These are phyloP conservation scores for Noctua pronuba DNA, from an alignment of 2,888 invertebrate species.

Conservation along the genomic window DNA sequence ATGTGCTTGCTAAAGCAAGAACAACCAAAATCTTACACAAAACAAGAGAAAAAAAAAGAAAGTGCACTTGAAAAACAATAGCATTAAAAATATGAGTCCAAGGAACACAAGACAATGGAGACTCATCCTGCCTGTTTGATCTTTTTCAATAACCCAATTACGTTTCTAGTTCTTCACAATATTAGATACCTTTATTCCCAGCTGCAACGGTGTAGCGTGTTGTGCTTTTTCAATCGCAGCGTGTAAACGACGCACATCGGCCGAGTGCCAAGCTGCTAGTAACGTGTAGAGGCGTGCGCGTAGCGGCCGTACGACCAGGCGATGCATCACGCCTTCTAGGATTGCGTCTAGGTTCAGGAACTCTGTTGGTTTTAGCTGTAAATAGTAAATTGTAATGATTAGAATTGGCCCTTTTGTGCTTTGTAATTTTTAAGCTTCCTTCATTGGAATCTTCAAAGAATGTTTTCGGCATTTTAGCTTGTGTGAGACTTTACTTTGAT, in stretches of 20 bases:
- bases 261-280: constrained; percentile 97
- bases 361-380: constrained; percentile 95
- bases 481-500: background rate
- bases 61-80: background rate
- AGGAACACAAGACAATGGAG: background rate
- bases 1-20: background rate
- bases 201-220: constrained; percentile 92
- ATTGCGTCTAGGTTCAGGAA: constrained; percentile 99
- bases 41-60: background rate
- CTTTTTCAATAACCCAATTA: constrained; percentile 6
- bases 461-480: background rate
- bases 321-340: constrained; percentile 98
- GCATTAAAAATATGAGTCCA: background rate
- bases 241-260: constrained; percentile 93
- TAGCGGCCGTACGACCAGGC: constrained; percentile 96
- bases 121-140: background rate
- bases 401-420: background rate
- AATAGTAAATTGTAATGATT: background rate
- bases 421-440: background rate
- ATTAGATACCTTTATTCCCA: constrained; percentile 91
- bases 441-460: background rate
- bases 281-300: constrained; percentile 95
- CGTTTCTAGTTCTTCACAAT: background rate
- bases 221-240: constrained; percentile 93
- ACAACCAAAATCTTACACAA: too few species aligned